These are phyloP conservation scores for Caenorhabditis inopinata DNA, from an alignment of 1,140 invertebrate genomes.

Conservation along the genomic window DNA sequence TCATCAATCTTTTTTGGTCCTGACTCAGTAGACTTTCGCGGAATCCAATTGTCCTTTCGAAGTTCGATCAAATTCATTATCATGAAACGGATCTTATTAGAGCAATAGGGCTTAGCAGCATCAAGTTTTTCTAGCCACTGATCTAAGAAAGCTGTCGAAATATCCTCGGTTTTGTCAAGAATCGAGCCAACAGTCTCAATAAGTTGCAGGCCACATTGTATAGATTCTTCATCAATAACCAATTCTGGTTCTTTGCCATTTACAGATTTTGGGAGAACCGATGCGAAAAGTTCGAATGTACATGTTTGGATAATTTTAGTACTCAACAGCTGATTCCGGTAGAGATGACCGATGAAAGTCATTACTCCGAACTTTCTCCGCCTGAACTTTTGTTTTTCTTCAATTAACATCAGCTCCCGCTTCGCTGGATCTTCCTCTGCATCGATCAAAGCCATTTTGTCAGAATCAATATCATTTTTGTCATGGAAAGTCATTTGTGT, in stretches of 20 bases:
- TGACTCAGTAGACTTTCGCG: conserved; percentile 29
- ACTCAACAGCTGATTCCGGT: not conserved
- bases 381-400: conserved; percentile 50
- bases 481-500: conserved; percentile 27
- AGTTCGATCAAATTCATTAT: conserved; percentile 47
- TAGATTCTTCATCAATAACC: conserved; percentile 22
- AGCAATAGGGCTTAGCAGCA: not conserved
- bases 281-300: conserved; percentile 33
- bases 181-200: conserved; percentile 41
- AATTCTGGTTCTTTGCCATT: not conserved
- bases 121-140: not conserved
- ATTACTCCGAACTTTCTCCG: conserved; percentile 53
- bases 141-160: not conserved
- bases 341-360: conserved; percentile 48
- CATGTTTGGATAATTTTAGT: conserved; percentile 41
- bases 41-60: conserved; percentile 42
- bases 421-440: conserved; percentile 36
- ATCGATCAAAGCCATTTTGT: conserved; percentile 47
- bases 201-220: conserved; percentile 42
- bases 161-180: not conserved
- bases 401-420: not conserved
- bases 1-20: conserved; percentile 47
- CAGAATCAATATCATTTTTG: conserved; percentile 40
- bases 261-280: not conserved
- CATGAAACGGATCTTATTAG: conserved; percentile 43